Percentiles rank a stretch among this genome's conserved stretches.
Conservation (phyloP, 2,888 invertebrate species). For the Beris chalybata region DNA sequence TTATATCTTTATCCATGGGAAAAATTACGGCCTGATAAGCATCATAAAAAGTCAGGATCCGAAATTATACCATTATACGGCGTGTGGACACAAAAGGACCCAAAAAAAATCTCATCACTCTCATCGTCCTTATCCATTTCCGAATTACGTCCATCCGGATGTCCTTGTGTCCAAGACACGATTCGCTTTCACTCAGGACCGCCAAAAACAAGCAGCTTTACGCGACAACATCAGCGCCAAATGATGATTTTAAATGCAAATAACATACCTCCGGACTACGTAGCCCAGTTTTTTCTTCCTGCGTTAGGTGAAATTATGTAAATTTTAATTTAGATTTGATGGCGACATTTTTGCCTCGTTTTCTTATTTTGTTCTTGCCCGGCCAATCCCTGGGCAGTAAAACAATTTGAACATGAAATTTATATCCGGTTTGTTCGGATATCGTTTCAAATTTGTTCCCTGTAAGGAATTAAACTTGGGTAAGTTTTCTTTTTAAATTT, state of each 20-base stretch:
- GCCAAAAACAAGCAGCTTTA: too few relatives aligned
- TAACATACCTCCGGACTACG: background rate
- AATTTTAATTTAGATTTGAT: slow-evolving; percentile 19
- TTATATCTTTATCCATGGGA: slow-evolving; percentile 26
- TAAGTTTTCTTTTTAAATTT: too few relatives aligned
- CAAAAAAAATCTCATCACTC: slow-evolving; percentile 24
- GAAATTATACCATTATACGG: slow-evolving; percentile 26
- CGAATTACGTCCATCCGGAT: too few relatives aligned
- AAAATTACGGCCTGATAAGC: slow-evolving; percentile 32
- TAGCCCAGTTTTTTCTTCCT: background rate
- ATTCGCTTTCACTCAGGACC: too few relatives aligned
- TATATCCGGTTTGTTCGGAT: too few relatives aligned
- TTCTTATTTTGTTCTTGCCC: background rate
- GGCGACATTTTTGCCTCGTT: background rate
- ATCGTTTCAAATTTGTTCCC: too few relatives aligned
- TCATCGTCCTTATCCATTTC: background rate
- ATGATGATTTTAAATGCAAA: slow-evolving; percentile 26
- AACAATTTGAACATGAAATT: too few relatives aligned
- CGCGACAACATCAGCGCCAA: background rate
- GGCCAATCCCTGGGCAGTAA: too few relatives aligned
- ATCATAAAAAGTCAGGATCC: slow-evolving; percentile 29
- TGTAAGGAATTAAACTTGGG: too few relatives aligned
- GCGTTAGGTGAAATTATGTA: slow-evolving; percentile 16
- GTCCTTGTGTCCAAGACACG: too few relatives aligned
- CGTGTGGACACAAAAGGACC: slow-evolving; percentile 15